Evolutionary conservation across 2,797 vertebrate genomes (phyloP).

Genomic region (Phoebastria nigripes): DNA sequence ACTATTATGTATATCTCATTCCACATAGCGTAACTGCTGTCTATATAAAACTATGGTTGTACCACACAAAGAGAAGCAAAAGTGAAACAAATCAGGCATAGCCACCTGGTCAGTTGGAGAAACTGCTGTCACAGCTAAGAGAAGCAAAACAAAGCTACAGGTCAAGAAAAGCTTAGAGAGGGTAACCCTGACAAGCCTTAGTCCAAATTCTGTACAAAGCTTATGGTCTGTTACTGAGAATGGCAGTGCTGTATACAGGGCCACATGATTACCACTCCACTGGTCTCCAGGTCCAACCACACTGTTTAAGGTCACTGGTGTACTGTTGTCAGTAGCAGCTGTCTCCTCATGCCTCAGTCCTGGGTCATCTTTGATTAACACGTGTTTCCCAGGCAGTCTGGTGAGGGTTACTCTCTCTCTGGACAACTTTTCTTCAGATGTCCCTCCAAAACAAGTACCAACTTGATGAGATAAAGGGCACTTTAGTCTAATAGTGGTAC

Average conservation of each 20-base stretch:
- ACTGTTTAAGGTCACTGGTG: not conserved
- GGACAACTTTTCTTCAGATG: not conserved
- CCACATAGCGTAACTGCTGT: not conserved
- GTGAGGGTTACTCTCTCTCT: not conserved
- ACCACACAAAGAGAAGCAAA: too few species aligned
- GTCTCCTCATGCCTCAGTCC: not conserved
- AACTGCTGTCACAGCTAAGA: too few species aligned
- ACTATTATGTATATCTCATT: not conserved
- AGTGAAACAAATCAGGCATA: too few species aligned
- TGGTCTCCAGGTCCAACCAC: not conserved
- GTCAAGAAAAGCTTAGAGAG: not conserved
- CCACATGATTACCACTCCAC: too few species aligned
- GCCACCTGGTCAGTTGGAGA: too few species aligned
- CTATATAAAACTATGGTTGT: too few species aligned
- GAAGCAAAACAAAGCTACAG: not conserved
- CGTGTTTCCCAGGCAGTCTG: not conserved
- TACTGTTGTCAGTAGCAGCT: not conserved
- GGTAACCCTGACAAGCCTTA: not conserved
- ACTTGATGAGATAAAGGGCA: not conserved
- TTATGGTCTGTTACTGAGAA: not conserved
- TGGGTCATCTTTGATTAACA: not conserved
- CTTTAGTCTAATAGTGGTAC: not conserved
- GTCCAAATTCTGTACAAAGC: not conserved
- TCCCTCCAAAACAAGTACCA: not conserved
- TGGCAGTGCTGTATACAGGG: not conserved